Base-by-base conservation (phyloP, 2,113 vertebrate genomes). In the Tachycineta bicolor region DNA sequence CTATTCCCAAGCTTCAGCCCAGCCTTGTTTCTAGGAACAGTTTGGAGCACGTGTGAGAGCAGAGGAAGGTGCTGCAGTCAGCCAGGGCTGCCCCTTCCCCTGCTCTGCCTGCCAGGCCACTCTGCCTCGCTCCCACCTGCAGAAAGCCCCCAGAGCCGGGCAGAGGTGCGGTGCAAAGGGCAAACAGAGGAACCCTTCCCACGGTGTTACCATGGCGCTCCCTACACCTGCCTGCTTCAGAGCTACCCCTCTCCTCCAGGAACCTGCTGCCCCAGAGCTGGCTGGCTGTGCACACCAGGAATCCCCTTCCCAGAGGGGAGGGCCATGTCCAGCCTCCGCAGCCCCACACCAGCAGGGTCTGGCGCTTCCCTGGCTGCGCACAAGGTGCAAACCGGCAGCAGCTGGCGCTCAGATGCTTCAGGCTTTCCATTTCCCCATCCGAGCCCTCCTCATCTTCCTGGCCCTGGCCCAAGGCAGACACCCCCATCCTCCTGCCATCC, bases 101-200 rank as follows among this genome's bases (percentile, higher is more conserved):
- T 5, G 0, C 2, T 53, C 23, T 43, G 41, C 68, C 44, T 22
- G 26, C 50, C 83, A 7, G 59, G 37, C 56, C 53, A 19, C 0
- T 5, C 28, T 69, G 71, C 85, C 47, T n/a, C 6, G n/a, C 31
- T 80, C 59, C 75, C n/a, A 67, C 53, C 73, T 39, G 69, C 8
- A 79, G 64, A 58, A 92, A 89, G 55, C 47, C 93, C 65, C 79
- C 93, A 56, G 76, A 92, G 80, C 86, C 60, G 94, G 90, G 69
- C 88, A 90, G 22, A 92, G 87, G 88, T 84, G 93, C 88, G 69
- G 76, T 82, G 83, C 90, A 95, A 96, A 95, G 52, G 46, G 52
- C 43, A 67, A 84, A 81, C 64, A 60, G 64, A 88, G 26, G 73
- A 56, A 34, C 83, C 86, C 90, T 73, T 87, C 92, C 88, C 69